Conservation (phyloP, 2,888 invertebrate species). For the Acronicta aceris region DNA sequence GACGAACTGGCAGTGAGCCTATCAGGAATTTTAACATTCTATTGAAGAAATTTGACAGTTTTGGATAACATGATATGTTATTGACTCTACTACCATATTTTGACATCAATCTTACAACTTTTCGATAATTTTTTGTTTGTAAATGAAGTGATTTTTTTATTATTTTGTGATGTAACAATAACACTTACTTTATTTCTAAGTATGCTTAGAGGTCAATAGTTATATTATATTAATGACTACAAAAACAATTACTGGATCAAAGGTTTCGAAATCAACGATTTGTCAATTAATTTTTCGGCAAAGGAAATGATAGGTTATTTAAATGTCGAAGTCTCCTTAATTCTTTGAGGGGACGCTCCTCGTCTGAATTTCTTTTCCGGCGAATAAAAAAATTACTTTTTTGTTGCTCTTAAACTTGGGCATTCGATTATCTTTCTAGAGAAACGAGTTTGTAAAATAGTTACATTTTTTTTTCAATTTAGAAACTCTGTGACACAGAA, state of each 20-base stretch:
- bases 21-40: no score
- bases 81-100: no score
- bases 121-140: no score
- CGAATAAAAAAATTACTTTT: constrained; percentile 13
- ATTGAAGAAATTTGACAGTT: no score
- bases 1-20: no score
- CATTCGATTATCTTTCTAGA: constrained; percentile 34
- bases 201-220: constrained; percentile 10
- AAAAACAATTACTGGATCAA: constrained; percentile 23
- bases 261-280: constrained; percentile 32
- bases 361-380: constrained; percentile 30
- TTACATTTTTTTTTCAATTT: neutral
- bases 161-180: no score
- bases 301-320: constrained; percentile 32
- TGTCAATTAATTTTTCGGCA: constrained; percentile 28
- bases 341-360: constrained; percentile 7
- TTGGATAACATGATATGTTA: no score
- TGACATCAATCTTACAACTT: no score
- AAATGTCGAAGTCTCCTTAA: constrained; percentile 19
- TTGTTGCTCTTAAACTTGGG: constrained; percentile 7
- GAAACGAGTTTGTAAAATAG: constrained; percentile 16
- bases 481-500: constrained; percentile 2
- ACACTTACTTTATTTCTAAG: neutral
- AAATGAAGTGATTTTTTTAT: no score
- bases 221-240: constrained; percentile 19